Base-by-base conservation (phyloP, 2,888 invertebrate genomes). In the Ceratothoa steindachneri region DNA sequence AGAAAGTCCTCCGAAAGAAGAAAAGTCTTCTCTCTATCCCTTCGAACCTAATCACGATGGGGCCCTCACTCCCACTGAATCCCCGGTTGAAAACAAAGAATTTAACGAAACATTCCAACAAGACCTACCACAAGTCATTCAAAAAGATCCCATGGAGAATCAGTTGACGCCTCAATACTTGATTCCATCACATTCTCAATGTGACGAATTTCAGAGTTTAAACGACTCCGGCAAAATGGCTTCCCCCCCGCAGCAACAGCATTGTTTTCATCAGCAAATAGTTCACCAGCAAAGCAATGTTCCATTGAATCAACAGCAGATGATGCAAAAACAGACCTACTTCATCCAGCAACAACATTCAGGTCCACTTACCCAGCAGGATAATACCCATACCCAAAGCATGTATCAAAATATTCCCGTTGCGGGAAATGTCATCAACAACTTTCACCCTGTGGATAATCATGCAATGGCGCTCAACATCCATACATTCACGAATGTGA, bases 211-310 rank as follows among this genome's bases (percentile, higher is more conserved):
- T n/a, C n/a, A n/a, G n/a, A n/a, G n/a, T n/a, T n/a, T n/a, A n/a
- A 41, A 41, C 15, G 41, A 41, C 5, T 15, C 41, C 41, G 15
- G 15, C 15, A 41, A 41, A 41, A 41, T 41, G 24, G 51, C 65
- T 29, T 60, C 67, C 0, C 69, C 60, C 0, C 73, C 64, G 29
- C 73, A 73, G 28, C 68, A 68, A 64, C 67, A 68, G 64, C 67
- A 67, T 55, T 66, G 66, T n/a, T 53, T 52, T 19, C 68, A 73
- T 27, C 69, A 69, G 65, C 60, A 60, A 60, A n/a, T 24, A 22
- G 22, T 24, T 24, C 60, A 60, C 12, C 60, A 60, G 27, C 60
- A 15, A 3, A n/a, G 24, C 12, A 41, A 41, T 41, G 15, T 5
- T 41, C 41, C 41, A 41, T 15, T 41, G 15, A 5, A 41, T 5